phyloP scores from a whole-genome alignment of 2,888 invertebrate genomes.

The Spilarctia lutea region DNA sequence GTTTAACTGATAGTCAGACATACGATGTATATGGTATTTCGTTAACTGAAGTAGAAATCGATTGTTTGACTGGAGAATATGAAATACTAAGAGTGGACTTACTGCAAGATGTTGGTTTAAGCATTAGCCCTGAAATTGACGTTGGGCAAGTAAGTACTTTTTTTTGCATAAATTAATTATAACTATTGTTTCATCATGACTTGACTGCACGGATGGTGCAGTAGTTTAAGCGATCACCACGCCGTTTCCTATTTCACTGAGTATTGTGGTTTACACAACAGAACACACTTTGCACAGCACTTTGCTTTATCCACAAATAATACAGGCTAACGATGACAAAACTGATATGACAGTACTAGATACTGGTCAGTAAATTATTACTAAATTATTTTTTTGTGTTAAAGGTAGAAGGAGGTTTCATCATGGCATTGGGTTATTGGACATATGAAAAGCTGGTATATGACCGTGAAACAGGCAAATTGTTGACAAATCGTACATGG shows the following conservation, averaged over 20 bases:
- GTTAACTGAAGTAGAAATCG: slow-evolving; percentile 90
- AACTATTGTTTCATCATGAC: too few species aligned
- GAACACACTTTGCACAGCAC: too few species aligned
- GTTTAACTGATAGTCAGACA: slow-evolving; percentile 37
- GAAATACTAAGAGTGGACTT: slow-evolving; percentile 87
- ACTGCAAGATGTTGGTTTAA: slow-evolving; percentile 88
- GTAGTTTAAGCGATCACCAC: too few species aligned
- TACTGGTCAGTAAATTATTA: too few species aligned
- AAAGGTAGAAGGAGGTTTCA: slow-evolving; percentile 90
- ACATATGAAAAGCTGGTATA: slow-evolving; percentile 90
- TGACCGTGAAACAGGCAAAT: slow-evolving; percentile 87
- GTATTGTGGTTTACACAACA: too few species aligned
- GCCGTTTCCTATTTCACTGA: too few species aligned
- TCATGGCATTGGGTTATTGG: slow-evolving; percentile 92
- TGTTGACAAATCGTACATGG: slow-evolving; percentile 92
- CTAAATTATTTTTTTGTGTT: too few species aligned
- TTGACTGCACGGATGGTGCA: too few species aligned
- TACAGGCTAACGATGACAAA: too few species aligned
- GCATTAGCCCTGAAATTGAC: slow-evolving; percentile 88
- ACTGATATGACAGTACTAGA: too few species aligned
- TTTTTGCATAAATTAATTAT: too few species aligned
- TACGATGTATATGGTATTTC: slow-evolving; percentile 83
- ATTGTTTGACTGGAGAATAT: slow-evolving; percentile 90
- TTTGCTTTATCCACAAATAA: too few species aligned
- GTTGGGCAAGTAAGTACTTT: slow-evolving; percentile 85